Evolutionary conservation across 1,140 invertebrate species (phyloP).

Genomic region (Drosophila lacteicornis): DNA sequence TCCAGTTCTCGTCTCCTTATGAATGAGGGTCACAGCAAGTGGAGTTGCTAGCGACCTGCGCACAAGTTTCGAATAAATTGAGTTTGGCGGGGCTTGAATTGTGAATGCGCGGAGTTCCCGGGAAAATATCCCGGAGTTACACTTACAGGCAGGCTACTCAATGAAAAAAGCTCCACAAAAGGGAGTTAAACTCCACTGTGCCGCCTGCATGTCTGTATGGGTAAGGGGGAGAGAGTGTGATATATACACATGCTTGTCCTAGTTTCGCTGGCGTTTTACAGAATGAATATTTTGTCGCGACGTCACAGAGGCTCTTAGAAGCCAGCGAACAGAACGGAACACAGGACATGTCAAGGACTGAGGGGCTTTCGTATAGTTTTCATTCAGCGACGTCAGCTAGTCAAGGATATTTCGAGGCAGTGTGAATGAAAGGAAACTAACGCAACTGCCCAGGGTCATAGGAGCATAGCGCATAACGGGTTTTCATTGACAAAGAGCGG

Average conservation of each 20-base stretch:
- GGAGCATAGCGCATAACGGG: slow-evolving; percentile 39
- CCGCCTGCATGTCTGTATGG: slow-evolving; percentile 4
- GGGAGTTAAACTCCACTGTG: slow-evolving; percentile 45
- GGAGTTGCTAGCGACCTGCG: slow-evolving; percentile 67
- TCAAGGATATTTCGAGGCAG: slow-evolving; percentile 43
- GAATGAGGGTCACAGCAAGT: slow-evolving; percentile 40
- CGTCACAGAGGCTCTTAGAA: slow-evolving; percentile 34
- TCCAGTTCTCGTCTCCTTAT: slow-evolving; percentile 29
- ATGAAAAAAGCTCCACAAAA: slow-evolving; percentile 73
- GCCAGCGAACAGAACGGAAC: slow-evolving; percentile 19
- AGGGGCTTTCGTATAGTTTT: slow-evolving; percentile 30
- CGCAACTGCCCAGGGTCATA: slow-evolving; percentile 32
- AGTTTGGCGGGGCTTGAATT: slow-evolving; percentile 48
- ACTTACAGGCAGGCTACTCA: slow-evolving; percentile 43
- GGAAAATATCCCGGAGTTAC: slow-evolving; percentile 47
- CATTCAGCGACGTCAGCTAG: slow-evolving; percentile 57
- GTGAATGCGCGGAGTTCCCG: slow-evolving; percentile 19
- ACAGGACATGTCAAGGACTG: slow-evolving; percentile 75
- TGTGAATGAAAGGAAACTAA: slow-evolving; percentile 55
- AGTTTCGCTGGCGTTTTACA: slow-evolving; percentile 71
- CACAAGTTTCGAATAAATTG: slow-evolving; percentile 55
- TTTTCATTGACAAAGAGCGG: slow-evolving; percentile 40
- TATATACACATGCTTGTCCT: slow-evolving; percentile 71
- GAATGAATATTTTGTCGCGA: slow-evolving; percentile 72
- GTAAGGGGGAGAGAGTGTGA: slow-evolving; percentile 1